A percentile compares a stretch with the other conserved stretches of the same genome.
These are phyloP conservation scores for Leuciscus waleckii DNA, from an alignment of 2,797 vertebrate species.

Conservation along the genomic window DNA sequence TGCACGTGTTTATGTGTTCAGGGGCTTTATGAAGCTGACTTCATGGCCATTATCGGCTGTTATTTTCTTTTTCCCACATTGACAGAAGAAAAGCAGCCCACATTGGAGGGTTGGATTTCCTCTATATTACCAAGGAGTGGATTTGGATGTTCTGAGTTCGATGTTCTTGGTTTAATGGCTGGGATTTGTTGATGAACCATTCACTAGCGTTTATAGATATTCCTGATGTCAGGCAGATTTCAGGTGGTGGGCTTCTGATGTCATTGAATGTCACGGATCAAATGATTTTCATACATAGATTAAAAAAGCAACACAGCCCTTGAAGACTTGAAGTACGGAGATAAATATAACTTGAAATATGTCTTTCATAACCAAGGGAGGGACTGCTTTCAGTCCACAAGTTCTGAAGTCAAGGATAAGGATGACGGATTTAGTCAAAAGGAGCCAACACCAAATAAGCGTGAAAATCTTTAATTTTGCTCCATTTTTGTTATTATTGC, in stretches of 20 bases:
- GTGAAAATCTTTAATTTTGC: slow-evolving; percentile 36
- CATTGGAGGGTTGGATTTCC: slow-evolving; percentile 42
- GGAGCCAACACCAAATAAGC: slow-evolving; percentile 15
- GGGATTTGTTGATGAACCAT: slow-evolving; percentile 6
- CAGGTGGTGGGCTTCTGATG: neutral
- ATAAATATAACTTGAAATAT: slow-evolving; percentile 13
- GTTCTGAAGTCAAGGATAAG: slow-evolving; percentile 28
- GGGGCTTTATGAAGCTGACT: slow-evolving; percentile 39
- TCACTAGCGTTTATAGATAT: slow-evolving; percentile 23
- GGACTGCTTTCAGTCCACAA: neutral
- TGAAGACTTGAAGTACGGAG: slow-evolving; percentile 3
- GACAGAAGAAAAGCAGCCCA: slow-evolving; percentile 37
- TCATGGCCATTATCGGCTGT: slow-evolving; percentile 36
- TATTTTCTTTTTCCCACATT: slow-evolving; percentile 27
- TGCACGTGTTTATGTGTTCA: slow-evolving; percentile 43
- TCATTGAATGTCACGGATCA: slow-evolving; percentile 11
- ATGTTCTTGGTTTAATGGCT: slow-evolving; percentile 28
- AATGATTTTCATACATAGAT: slow-evolving; percentile 3
- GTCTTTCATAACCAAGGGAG: neutral
- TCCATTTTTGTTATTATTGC: slow-evolving; percentile 38
- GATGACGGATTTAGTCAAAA: neutral
- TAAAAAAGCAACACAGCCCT: neutral
- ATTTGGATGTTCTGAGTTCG: slow-evolving; percentile 41
- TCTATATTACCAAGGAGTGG: slow-evolving; percentile 35
- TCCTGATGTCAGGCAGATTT: slow-evolving; percentile 25